Evolutionary conservation across 2,113 vertebrate genomes (phyloP), one percentile per base, ranked within the genome.

Genomic region (Serilophus lunatus): DNA sequence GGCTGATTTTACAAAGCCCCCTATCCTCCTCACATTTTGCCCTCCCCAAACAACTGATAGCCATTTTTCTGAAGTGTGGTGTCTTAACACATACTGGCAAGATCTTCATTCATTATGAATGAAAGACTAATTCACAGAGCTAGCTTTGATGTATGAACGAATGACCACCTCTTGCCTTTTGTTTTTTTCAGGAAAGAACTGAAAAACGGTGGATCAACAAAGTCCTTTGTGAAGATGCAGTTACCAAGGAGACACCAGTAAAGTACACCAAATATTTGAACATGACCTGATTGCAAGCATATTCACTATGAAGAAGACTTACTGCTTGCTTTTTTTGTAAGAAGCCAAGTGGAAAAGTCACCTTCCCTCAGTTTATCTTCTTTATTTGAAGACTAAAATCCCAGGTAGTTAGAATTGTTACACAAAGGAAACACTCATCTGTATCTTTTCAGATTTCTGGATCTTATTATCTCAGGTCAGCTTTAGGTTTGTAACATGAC

Each of bases 311-410:
- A 92, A 88, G 60, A 86, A 1, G 47, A 68, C n/a, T 92, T 60
- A 64, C 3, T 75, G 56, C 59, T 92, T 86, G 38, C 26, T 82
- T 86, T 93, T 72, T 83, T 68, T 23, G 4, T 50, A 74, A 85
- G 78, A 25, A 93, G 45, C 35, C 64, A 86, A 78, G 77, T 95
- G 40, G 76, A 94, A 77, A 95, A 95, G 77, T 86, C 66, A 93
- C 70, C 83, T 91, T 92, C 59, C 53, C 53, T 95, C 31, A 47
- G 19, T 91, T 81, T 47, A 64, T 51, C 51, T 85, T 56, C n/a
- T 91, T 92, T 85, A 82, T 68, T 76, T 86, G 84, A 91, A 94
- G 84, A 71, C 36, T 69, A 71, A 78, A 93, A 61, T 71, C 61
- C 49, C 72, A 90, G 84, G 53, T 85, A 94, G 82, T 31, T 49